phyloP scores from a whole-genome alignment of 2,888 invertebrate genomes.

The Antitype chi region DNA sequence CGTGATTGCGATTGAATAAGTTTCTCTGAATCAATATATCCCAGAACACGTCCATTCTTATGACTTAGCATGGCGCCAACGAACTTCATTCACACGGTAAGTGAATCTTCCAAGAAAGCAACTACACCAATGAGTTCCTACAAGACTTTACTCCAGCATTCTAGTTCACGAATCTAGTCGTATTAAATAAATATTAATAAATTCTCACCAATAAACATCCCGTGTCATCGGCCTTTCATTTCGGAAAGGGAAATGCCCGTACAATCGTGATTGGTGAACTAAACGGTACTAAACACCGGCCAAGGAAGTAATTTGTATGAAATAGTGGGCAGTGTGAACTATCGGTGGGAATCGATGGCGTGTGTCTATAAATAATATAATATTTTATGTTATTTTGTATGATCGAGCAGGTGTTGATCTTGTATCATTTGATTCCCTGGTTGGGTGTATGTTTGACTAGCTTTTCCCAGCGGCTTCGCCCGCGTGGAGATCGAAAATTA shows the following conservation, averaged over 20 bases:
- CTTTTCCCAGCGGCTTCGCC: too few relatives aligned
- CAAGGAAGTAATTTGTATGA: slow-evolving; percentile 68
- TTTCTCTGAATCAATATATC: slow-evolving; percentile 48
- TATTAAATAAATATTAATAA: slow-evolving; percentile 41
- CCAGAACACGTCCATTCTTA: slow-evolving; percentile 48
- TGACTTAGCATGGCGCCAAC: slow-evolving; percentile 41
- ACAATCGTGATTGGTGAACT: slow-evolving; percentile 72
- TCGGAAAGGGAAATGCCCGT: slow-evolving; percentile 76
- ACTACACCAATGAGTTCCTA: slow-evolving; percentile 2
- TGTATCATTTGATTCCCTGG: neutral
- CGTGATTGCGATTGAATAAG: slow-evolving; percentile 23
- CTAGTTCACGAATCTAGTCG: slow-evolving; percentile 29
- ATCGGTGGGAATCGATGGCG: slow-evolving; percentile 51
- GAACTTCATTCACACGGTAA: slow-evolving; percentile 46
- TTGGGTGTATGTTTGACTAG: neutral
- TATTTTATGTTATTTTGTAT: slow-evolving; percentile 9
- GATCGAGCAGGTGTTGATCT: neutral
- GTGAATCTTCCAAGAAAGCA: slow-evolving; percentile 37
- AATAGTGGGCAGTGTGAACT: slow-evolving; percentile 53
- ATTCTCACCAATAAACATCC: slow-evolving; percentile 65
- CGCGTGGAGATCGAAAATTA: too few relatives aligned
- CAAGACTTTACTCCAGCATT: slow-evolving; percentile 8
- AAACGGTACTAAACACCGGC: slow-evolving; percentile 63
- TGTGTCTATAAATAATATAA: slow-evolving; percentile 15
- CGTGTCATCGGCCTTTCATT: slow-evolving; percentile 74